Conservation (phyloP, 2,113 vertebrate genomes). For the Hystrix brachyura region DNA sequence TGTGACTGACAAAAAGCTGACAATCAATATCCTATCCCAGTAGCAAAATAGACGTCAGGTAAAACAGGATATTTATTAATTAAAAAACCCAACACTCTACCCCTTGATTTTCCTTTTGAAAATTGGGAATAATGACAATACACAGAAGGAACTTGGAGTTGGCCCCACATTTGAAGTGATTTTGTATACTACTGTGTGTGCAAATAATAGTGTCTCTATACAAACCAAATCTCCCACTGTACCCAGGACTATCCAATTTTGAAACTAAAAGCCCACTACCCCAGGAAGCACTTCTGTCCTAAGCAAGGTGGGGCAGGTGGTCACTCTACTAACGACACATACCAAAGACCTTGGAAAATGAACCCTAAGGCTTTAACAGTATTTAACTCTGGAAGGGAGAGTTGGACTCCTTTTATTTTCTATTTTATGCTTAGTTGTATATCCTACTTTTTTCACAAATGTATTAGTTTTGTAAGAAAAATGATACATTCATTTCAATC, state of each 20-base stretch:
- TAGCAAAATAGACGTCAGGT: not conserved
- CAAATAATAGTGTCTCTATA: not conserved
- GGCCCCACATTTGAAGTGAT: not conserved
- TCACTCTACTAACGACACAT: not conserved
- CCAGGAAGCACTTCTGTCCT: not conserved
- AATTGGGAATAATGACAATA: not conserved
- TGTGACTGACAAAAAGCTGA: not conserved
- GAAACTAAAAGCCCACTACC: not conserved
- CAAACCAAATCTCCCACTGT: not conserved
- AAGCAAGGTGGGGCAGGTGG: not conserved
- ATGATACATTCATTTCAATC: not conserved
- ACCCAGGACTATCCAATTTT: not conserved
- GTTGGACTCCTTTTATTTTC: not conserved
- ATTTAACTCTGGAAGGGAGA: not conserved
- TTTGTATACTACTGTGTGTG: no score
- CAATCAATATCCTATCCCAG: no score
- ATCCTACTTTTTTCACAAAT: not conserved
- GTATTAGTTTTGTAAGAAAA: not conserved
- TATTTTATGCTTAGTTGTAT: not conserved
- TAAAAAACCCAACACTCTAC: not conserved
- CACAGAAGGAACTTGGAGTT: not conserved
- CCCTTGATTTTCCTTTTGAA: not conserved
- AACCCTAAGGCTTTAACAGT: not conserved
- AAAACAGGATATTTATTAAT: not conserved
- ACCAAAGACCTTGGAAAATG: no score